Base-by-base conservation (phyloP, 2,113 vertebrate species). In the Drymodes brunneopygia region DNA sequence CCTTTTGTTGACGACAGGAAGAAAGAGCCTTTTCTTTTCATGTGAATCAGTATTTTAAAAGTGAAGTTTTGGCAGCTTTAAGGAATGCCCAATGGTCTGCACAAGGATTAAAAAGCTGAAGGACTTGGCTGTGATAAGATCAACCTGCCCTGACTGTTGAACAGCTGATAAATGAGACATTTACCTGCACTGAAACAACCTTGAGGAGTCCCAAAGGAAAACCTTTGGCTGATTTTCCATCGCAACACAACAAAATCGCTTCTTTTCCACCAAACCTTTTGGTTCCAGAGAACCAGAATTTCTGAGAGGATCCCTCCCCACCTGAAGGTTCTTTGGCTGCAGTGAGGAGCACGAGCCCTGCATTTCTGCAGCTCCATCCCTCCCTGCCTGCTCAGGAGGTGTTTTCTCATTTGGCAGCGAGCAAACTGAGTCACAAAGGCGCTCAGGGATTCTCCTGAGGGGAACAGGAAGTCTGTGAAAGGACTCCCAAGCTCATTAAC, bases 341-440 rank as follows among this genome's bases (percentile, higher is more conserved):
- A 80, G 45, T 24, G 71, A 45, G 71, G 42, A 77, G 5, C 23
- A 54, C 1, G 38, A 51, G 20, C 10, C 21, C 6, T n/a, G 9
- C 7, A 5, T 50, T 80, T 48, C 56, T 73, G 45, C 33, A 78
- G 62, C 50, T 60, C 67, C 47, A 19, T 36, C 71, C 22, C 42
- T 90, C 85, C 60, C 36, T 40, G 56, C 45, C 2, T 64, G 67
- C 22, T 74, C 88, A 83, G 75, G 51, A 94, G 92, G 66, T 42
- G 15, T 62, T 88, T 81, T 92, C 90, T 90, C 65, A 20, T 72
- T 74, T 84, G 85, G 40, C 5, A 3, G 22, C 0, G 3, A 93
- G 92, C 93, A 96, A 95, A 95, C 85, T 96, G 96, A 96, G 94
- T 96, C 93, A 97, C 85, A 93, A 94, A 96, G 92, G 88, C 18